Evolutionary conservation across 2,797 vertebrate genomes (phyloP).

Genomic region (Psittacula derbiana): DNA sequence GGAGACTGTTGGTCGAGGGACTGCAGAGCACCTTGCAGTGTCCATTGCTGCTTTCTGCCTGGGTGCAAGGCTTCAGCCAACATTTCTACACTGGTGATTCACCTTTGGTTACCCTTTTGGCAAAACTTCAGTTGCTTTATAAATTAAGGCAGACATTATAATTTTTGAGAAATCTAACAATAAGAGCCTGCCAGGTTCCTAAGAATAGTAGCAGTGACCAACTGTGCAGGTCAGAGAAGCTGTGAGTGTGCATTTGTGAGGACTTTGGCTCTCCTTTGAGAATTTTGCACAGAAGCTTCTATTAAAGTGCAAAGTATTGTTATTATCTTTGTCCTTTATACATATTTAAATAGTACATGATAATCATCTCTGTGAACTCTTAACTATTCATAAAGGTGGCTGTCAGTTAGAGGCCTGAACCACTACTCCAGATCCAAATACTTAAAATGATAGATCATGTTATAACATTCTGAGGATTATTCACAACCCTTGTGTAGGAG

Average conservation of each 20-base stretch:
- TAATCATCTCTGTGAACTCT: conserved; percentile 74
- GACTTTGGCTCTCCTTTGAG: conserved; percentile 43
- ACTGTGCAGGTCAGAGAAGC: conserved; percentile 51
- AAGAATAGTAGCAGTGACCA: conserved; percentile 40
- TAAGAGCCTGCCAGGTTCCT: background rate
- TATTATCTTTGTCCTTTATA: conserved; percentile 75
- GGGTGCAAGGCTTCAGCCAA: accelerated
- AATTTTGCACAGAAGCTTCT: conserved; percentile 65
- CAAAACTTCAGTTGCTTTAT: background rate
- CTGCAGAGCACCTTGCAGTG: background rate
- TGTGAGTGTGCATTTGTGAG: conserved; percentile 36
- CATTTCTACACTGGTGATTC: background rate
- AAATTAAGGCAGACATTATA: background rate
- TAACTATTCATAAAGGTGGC: conserved; percentile 75
- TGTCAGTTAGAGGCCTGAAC: conserved; percentile 68
- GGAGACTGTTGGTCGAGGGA: accelerated
- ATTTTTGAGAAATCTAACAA: conserved; percentile 10
- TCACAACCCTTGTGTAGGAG: conserved; percentile 33
- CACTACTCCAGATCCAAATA: conserved; percentile 46
- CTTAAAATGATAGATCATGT: conserved; percentile 61
- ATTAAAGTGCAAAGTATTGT: conserved; percentile 73
- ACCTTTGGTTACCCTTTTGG: background rate
- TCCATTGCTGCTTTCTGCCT: background rate
- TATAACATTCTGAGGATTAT: conserved; percentile 60
- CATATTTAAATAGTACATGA: conserved; percentile 76